phyloP scores from a whole-genome alignment of 2,113 vertebrate genomes.

The Nesoenas mayeri region DNA sequence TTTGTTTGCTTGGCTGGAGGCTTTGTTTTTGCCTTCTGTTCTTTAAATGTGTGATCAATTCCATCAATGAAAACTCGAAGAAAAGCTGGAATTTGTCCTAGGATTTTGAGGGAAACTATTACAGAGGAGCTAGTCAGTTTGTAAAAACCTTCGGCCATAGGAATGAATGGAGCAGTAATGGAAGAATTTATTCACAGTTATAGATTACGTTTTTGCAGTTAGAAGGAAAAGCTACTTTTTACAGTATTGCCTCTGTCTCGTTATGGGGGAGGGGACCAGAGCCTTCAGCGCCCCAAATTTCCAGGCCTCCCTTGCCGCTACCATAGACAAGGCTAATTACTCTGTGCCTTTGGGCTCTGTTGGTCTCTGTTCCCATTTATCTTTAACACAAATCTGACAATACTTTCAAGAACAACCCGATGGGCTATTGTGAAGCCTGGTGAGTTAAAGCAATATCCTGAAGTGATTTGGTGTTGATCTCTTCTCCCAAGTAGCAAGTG shows the following conservation, averaged over 20 bases:
- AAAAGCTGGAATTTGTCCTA: constrained; percentile 30
- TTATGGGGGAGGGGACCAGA: neutral
- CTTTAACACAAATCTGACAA: neutral
- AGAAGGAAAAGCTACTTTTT: neutral
- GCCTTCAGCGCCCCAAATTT: neutral
- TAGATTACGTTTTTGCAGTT: neutral
- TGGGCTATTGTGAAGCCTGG: neutral
- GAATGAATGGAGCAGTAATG: neutral
- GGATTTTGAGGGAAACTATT: neutral
- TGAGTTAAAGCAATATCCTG: neutral
- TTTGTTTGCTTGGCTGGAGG: constrained; percentile 22
- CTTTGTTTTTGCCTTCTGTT: constrained; percentile 3
- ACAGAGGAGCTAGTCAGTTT: neutral
- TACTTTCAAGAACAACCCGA: neutral
- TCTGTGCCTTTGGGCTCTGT: neutral
- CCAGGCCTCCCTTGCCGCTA: neutral
- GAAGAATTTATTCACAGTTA: neutral
- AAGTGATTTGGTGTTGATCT: neutral
- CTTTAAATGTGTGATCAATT: constrained; percentile 19
- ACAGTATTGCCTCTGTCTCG: neutral
- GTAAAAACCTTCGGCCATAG: neutral
- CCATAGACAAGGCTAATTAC: neutral
- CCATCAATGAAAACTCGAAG: constrained; percentile 26
- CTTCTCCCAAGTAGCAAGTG: no score
- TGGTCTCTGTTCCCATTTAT: neutral